Evolutionary conservation across 2,888 invertebrate genomes (phyloP), one percentile per base, ranked within the genome.

Genomic region (Anticlea derivata): DNA sequence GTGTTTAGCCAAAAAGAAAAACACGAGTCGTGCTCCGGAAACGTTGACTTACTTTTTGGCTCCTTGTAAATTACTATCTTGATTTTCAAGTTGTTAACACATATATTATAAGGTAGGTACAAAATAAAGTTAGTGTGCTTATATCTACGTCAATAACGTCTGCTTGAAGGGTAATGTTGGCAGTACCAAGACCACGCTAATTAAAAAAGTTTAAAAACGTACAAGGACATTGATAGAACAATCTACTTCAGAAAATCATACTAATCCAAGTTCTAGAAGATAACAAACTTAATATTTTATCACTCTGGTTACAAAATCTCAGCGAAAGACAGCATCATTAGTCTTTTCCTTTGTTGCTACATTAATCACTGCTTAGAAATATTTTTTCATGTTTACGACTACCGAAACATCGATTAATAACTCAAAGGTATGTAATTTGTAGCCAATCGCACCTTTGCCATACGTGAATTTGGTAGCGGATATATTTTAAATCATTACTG

Each of bases 281-380:
- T n/a, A n/a, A n/a, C n/a, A n/a, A n/a, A n/a, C n/a, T n/a, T n/a
- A n/a, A n/a, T n/a, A n/a, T n/a, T n/a, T n/a, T n/a, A n/a, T n/a
- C n/a, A n/a, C n/a, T n/a, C 1, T 33, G 24, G 24, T 35, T 48
- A 41, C 72, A 73, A 75, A 81, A 78, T 66, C 66, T 63, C 77
- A 76, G 70, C 63, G 65, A 70, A 73, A 75, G 71, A 64, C 75
- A 65, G 74, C 73, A 73, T 80, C 78, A 85, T 85, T 83, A 83
- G 65, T 82, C 59, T 67, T 75, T 77, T 73, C 75, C 71, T 70
- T 66, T 63, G 66, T 60, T 56, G 61, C 40, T 50, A 51, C 74
- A 82, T 85, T 80, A 80, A 82, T 86, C 83, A 82, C 7, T 30
- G 13, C 71, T 66, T 65, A n/a, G n/a, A 61, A 59, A 61, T 48